phyloP scores from a whole-genome alignment of 2,113 vertebrate genomes.

The Haemorhous mexicanus region DNA sequence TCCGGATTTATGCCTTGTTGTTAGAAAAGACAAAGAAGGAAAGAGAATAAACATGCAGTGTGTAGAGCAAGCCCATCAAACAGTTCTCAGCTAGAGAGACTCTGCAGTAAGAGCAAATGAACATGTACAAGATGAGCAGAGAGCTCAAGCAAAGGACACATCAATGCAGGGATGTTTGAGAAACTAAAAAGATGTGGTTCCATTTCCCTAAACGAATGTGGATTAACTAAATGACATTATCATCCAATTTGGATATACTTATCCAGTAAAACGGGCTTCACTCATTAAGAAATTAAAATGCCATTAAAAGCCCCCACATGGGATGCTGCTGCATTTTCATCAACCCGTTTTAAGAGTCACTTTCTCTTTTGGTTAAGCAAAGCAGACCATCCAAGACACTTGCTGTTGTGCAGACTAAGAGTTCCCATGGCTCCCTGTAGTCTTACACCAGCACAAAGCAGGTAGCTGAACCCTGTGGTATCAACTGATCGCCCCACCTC shows the following conservation, averaged over 20 bases:
- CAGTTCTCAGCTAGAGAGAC: not conserved
- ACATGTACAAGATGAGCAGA: not conserved
- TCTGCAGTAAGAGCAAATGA: not conserved
- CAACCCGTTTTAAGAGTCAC: not conserved
- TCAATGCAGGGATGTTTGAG: not conserved
- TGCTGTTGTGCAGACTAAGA: not conserved
- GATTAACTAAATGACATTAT: constrained; percentile 9
- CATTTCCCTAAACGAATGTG: constrained; percentile 11
- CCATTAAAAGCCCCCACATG: not conserved
- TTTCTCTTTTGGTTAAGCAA: not conserved
- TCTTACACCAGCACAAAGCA: not conserved
- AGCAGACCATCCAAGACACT: not conserved
- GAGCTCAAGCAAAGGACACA: not conserved
- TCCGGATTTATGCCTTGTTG: not conserved
- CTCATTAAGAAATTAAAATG: constrained; percentile 8
- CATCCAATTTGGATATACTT: constrained; percentile 16
- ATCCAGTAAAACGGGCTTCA: constrained; percentile 23
- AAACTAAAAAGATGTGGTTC: constrained; percentile 17
- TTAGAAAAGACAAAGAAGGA: not conserved
- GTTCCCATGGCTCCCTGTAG: not conserved
- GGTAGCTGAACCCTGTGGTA: not conserved
- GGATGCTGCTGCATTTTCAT: not conserved
- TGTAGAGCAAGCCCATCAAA: not conserved
- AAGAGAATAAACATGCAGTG: not conserved
- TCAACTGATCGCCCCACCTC: not conserved